A percentile compares a stretch with the other conserved stretches of the same genome.
These are phyloP conservation scores for Colistium nudipinnis DNA, from an alignment of 2,113 vertebrate species.

Conservation along the genomic window DNA sequence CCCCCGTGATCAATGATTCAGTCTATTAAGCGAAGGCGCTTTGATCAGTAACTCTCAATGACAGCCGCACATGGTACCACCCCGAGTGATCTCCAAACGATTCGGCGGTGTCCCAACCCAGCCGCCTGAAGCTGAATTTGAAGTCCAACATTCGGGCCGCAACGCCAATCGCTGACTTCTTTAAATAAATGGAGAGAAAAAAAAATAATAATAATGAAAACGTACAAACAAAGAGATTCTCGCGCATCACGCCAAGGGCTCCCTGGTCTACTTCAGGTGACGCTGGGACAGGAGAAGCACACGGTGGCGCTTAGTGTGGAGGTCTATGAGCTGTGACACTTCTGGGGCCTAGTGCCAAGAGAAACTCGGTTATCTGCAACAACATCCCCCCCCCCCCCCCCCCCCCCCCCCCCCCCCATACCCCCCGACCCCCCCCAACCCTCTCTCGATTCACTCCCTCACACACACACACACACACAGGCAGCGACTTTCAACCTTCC, in stretches of 20 bases:
- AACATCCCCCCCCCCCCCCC: slow-evolving; percentile 24
- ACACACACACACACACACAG: slow-evolving; percentile 8
- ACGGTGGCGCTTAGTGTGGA: slow-evolving; percentile 62
- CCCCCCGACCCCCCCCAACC: background rate
- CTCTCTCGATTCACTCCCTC: background rate
- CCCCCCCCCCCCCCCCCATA: background rate
- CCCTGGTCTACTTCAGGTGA: too few species aligned
- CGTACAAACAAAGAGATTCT: too few species aligned
- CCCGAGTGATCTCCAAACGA: slow-evolving; percentile 9
- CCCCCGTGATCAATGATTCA: slow-evolving; percentile 72
- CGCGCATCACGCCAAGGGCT: too few species aligned
- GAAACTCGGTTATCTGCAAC: slow-evolving; percentile 72
- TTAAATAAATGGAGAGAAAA: too few species aligned
- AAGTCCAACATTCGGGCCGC: too few species aligned
- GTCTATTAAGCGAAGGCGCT: slow-evolving; percentile 70
- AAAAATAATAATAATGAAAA: too few species aligned
- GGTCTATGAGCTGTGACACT: slow-evolving; percentile 73
- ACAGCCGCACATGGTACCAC: slow-evolving; percentile 25
- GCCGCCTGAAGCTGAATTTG: background rate
- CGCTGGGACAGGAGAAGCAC: slow-evolving; percentile 54
- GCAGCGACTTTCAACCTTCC: slow-evolving; percentile 46
- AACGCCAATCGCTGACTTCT: too few species aligned
- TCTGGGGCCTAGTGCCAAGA: slow-evolving; percentile 71
- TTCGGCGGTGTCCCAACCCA: background rate
- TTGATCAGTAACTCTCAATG: slow-evolving; percentile 64